These are phyloP conservation scores for Acropora yongei DNA, from an alignment of 64 coral and sea anemone genomes.

Conservation along the genomic window DNA sequence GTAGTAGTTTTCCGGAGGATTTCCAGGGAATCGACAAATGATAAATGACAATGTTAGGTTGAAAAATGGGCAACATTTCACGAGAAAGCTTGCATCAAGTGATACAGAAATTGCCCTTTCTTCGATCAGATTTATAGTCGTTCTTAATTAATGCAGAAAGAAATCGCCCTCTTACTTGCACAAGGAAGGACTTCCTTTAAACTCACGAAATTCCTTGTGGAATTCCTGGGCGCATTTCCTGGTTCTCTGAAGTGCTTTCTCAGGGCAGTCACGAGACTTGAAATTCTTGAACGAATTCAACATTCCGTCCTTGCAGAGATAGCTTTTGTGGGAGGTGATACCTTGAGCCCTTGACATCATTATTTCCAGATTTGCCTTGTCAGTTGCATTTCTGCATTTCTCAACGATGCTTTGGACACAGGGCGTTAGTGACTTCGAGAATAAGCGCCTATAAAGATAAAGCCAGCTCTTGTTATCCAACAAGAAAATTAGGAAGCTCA, in stretches of 20 bases:
- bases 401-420: background rate
- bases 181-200: background rate
- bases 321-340: background rate
- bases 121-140: too few relatives aligned
- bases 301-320: background rate
- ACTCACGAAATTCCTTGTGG: background rate
- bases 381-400: background rate
- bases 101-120: too few relatives aligned
- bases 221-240: background rate
- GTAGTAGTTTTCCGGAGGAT: too few relatives aligned
- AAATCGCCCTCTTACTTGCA: constrained; percentile 1
- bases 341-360: background rate
- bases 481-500: too few relatives aligned
- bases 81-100: too few relatives aligned
- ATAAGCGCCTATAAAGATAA: background rate
- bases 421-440: background rate
- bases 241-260: background rate
- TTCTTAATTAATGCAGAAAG: background rate
- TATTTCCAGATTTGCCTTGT: background rate
- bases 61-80: too few relatives aligned
- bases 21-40: too few relatives aligned
- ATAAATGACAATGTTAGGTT: too few relatives aligned
- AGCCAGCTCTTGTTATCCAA: too few relatives aligned
- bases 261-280: background rate
- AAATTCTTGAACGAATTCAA: background rate